phyloP scores from a whole-genome alignment of 2,797 vertebrate species.

The Hipposideros larvatus region DNA sequence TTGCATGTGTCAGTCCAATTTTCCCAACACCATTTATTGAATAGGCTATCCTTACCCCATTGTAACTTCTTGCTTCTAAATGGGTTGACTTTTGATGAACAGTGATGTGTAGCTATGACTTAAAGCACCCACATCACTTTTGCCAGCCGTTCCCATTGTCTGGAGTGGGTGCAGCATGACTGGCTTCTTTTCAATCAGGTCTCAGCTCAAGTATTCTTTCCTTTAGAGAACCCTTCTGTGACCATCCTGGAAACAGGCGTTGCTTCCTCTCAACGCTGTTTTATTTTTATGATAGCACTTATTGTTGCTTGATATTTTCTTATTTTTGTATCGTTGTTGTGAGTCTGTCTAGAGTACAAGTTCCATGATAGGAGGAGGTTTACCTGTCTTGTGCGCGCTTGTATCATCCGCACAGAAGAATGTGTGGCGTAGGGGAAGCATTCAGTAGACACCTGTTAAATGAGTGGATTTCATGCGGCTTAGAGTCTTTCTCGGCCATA shows the following conservation, averaged over 20 bases:
- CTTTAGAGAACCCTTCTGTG: slow-evolving; percentile 23
- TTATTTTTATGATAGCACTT: not conserved
- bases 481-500: not conserved
- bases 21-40: no score
- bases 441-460: not conserved
- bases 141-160: not conserved
- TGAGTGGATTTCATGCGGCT: not conserved
- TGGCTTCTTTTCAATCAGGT: not conserved
- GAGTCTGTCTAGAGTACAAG: not conserved
- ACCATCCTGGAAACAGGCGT: not conserved
- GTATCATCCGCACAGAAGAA: not conserved
- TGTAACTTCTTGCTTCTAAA: no score
- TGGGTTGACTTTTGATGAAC: not conserved
- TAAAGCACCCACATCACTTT: not conserved
- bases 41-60: no score
- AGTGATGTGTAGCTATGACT: not conserved
- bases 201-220: not conserved
- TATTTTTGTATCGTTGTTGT: not conserved
- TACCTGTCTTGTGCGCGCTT: not conserved
- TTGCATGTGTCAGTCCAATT: no score
- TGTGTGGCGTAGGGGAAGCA: not conserved
- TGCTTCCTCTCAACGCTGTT: not conserved
- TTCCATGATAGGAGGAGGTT: not conserved
- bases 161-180: not conserved
- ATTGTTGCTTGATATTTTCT: not conserved